Evolutionary conservation across 1,140 invertebrate species (phyloP), one percentile per base, ranked within the genome.

Genomic region (Hormaphis cornu): DNA sequence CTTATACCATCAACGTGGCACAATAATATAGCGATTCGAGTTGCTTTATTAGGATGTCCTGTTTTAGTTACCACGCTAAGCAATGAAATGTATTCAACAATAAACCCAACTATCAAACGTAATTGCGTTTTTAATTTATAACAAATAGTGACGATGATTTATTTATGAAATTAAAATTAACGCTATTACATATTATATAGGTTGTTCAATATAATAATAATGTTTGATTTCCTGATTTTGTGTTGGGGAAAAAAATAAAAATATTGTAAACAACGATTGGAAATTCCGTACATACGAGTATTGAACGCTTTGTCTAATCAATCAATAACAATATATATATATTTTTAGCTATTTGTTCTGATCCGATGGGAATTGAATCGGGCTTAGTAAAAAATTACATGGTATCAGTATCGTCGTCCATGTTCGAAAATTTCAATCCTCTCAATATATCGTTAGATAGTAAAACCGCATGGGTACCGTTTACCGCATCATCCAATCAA

Each of bases 1-100:
- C 81, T 93, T 33, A 81, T 82, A 70, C 91, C 91, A 1, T 76
- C 84, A 5, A 84, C 87, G 0, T 94, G 90, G 89, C 82, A 88
- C 72, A 82, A 83, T 3, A 83, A 81, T 12, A 89, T 90, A 48
- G 82, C 88, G 0, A 78, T 93, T 69, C 80, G 84, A 54, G 76
- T 89, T 24, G 89, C 92, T 73, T 73, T 92, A 1, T 80, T 91
- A 40, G 89, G 89, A 26, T 94, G 91, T 69, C 70, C 52, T 20
- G 35, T 56, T 22, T 71, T 59, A 48, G 9, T 16, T 35, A 46
- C 50, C 12, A 66, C 71, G 6, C 16, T 66, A 10, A 6, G 33
- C 26, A 20, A 50, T 48, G 28, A 46, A 35, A 6, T 22, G 9
- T 40, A 46, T 4, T 48, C 61, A 24, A 66, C 61, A 1, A 20